phyloP scores from a whole-genome alignment of 2,797 vertebrate genomes.

The Smutsia temminckii region DNA sequence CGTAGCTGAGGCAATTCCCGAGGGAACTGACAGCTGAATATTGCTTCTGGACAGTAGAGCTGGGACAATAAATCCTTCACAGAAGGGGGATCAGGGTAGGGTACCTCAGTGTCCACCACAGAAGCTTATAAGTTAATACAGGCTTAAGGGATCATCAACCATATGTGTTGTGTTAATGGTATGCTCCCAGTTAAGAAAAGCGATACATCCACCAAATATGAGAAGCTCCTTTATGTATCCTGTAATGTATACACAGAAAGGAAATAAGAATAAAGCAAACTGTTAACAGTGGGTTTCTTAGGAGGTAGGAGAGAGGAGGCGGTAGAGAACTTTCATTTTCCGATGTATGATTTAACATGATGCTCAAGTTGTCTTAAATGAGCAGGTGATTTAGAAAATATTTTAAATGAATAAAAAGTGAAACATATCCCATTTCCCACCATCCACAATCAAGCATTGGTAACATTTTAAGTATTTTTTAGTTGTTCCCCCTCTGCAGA shows the following conservation, averaged over 20 bases:
- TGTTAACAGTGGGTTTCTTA: too few species aligned
- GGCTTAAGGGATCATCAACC: neutral
- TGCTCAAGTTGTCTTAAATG: neutral
- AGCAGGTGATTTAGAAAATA: neutral
- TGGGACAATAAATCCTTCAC: neutral
- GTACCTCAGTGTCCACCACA: neutral
- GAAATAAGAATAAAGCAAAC: too few species aligned
- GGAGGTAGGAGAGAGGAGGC: neutral
- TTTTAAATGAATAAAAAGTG: neutral
- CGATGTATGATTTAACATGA: neutral
- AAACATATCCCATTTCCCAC: neutral
- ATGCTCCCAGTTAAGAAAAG: neutral
- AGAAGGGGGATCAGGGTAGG: neutral
- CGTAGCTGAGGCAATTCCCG: neutral
- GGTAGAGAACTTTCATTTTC: neutral
- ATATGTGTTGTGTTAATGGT: neutral
- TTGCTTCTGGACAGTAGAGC: neutral
- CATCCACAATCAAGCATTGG: neutral
- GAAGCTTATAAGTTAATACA: neutral
- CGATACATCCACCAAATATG: too few species aligned
- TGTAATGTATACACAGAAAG: too few species aligned
- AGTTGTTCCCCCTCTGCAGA: neutral
- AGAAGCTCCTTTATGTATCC: too few species aligned
- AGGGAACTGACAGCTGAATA: neutral
- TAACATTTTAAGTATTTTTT: neutral